Evolutionary conservation across 2,797 vertebrate genomes (phyloP).

Genomic region (Sebastiscus albofasciatus): DNA sequence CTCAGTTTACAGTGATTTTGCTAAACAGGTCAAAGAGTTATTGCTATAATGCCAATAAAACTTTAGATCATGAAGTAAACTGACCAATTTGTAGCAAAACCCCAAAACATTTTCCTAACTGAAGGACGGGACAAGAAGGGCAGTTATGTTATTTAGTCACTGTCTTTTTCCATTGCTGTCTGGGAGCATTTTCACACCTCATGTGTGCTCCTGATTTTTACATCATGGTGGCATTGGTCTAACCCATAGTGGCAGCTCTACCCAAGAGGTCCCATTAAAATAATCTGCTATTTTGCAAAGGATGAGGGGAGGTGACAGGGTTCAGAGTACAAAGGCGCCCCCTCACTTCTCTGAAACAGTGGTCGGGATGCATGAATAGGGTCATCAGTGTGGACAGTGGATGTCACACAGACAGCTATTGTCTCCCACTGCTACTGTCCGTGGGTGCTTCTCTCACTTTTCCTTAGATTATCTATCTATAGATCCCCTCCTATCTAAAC

Average conservation of each 20-base stretch:
- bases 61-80: not conserved
- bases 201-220: not conserved
- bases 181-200: not conserved
- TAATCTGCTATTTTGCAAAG: constrained; percentile 40
- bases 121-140: not conserved
- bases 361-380: constrained; percentile 76
- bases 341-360: constrained; percentile 69
- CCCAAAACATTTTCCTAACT: not conserved
- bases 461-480: constrained; percentile 50
- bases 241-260: constrained; percentile 18
- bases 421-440: constrained; percentile 64
- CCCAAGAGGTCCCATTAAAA: constrained; percentile 34
- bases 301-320: constrained; percentile 69
- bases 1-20: not conserved
- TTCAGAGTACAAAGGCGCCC: constrained; percentile 76
- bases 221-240: not conserved
- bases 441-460: constrained; percentile 52
- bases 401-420: constrained; percentile 76
- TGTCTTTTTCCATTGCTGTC: not conserved
- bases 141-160: not conserved
- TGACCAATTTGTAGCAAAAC: not conserved
- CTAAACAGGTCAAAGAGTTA: not conserved
- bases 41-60: not conserved
- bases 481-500: constrained; percentile 20
- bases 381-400: constrained; percentile 65